These are phyloP conservation scores for Branchinecta lynchi DNA, from an alignment of 1,140 invertebrate species.

Conservation along the genomic window DNA sequence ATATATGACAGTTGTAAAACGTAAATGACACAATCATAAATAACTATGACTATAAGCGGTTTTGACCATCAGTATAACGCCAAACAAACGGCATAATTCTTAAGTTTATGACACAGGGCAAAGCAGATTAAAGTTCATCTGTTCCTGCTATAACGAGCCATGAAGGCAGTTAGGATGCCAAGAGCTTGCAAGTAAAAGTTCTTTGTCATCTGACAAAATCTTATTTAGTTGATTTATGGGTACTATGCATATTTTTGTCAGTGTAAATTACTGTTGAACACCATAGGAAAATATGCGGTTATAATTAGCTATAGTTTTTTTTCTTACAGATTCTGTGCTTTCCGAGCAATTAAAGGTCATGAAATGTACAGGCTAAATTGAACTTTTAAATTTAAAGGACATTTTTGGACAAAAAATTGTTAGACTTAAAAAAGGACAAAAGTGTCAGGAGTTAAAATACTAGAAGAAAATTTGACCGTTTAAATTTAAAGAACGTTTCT, in stretches of 20 bases:
- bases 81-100: constrained; percentile 8
- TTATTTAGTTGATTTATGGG: neutral
- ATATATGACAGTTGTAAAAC: constrained; percentile 11
- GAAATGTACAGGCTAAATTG: no score
- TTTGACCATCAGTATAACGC: neutral
- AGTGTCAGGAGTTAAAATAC: no score
- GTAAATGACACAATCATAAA: constrained; percentile 1
- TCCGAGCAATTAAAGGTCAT: no score
- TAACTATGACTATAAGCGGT: constrained; percentile 6
- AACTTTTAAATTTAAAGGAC: no score
- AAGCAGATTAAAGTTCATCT: neutral
- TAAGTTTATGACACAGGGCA: constrained; percentile 3
- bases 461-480: no score
- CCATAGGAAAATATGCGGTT: no score
- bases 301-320: no score
- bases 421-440: no score
- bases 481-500: no score
- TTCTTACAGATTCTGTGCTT: no score
- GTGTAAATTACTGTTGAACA: no score
- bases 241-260: neutral
- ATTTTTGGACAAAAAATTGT: no score
- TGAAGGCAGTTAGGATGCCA: constrained; percentile 1
- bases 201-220: constrained; percentile 6
- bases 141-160: neutral
- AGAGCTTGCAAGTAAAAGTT: neutral